Evolutionary conservation across 2,888 invertebrate genomes (phyloP).

Genomic region (Ophioninae sp.): DNA sequence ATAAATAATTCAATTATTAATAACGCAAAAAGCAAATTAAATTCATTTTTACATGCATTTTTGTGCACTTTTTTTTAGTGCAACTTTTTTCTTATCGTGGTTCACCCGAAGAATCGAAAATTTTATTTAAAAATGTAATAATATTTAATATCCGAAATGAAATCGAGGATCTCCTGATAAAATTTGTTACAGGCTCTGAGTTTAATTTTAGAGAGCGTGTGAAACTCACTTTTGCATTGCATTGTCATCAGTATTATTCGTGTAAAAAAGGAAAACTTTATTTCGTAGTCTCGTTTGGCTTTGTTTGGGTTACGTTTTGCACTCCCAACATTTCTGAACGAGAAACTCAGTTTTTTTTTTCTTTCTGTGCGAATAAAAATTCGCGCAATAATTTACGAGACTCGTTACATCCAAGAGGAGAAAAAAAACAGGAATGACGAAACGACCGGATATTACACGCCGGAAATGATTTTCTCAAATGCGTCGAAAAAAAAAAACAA

Average conservation of each 20-base stretch:
- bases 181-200: no score
- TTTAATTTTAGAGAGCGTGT: background rate
- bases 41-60: background rate
- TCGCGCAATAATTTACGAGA: background rate
- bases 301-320: background rate
- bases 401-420: constrained; percentile 8
- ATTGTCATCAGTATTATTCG: background rate
- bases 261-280: background rate
- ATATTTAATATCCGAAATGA: no score
- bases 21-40: background rate
- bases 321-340: background rate
- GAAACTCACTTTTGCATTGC: background rate
- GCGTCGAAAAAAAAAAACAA: constrained; percentile 8
- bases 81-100: no score
- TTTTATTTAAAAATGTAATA: background rate
- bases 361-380: background rate
- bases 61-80: no score
- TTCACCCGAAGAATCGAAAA: background rate
- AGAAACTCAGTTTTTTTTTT: background rate
- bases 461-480: constrained; percentile 7
- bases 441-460: constrained; percentile 29
- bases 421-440: constrained; percentile 13
- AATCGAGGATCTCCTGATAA: no score
- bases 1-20: no score
- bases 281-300: background rate